Evolutionary conservation across 53 echinoderm and acorn worm genomes (phyloP).

Genomic region (Apostichopus leukothele): DNA sequence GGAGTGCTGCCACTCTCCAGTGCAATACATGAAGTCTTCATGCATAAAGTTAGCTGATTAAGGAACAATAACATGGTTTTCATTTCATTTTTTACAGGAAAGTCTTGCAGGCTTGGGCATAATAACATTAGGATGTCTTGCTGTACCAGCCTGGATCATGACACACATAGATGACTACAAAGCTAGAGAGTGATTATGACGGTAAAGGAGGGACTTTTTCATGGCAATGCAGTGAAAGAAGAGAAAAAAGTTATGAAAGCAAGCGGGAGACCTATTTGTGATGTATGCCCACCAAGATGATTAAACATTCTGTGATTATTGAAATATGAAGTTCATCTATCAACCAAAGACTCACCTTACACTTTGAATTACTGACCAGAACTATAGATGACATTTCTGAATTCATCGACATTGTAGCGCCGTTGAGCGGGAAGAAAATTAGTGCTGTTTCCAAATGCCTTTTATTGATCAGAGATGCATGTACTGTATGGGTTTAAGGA

Average conservation of each 20-base stretch:
- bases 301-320: neutral
- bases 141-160: conserved; percentile 78
- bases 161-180: conserved; percentile 85
- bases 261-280: neutral
- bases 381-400: too few species aligned
- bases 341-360: neutral
- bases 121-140: conserved; percentile 61
- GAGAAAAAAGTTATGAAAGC: neutral
- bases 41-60: neutral
- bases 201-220: neutral
- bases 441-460: too few species aligned
- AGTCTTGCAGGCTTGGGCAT: conserved; percentile 49
- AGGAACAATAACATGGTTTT: neutral
- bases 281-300: neutral
- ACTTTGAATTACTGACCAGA: too few species aligned
- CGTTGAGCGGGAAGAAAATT: too few species aligned
- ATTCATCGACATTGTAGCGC: too few species aligned
- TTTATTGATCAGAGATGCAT: too few species aligned
- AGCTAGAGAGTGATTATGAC: conserved; percentile 50
- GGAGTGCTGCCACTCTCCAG: too few species aligned
- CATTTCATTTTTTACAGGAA: conserved; percentile 50
- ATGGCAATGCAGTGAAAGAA: neutral
- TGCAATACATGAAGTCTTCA: neutral
- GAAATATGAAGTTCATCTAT: neutral
- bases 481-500: too few species aligned